phyloP scores from a whole-genome alignment of 2,888 invertebrate genomes.

The Mechanitis messenoides region DNA sequence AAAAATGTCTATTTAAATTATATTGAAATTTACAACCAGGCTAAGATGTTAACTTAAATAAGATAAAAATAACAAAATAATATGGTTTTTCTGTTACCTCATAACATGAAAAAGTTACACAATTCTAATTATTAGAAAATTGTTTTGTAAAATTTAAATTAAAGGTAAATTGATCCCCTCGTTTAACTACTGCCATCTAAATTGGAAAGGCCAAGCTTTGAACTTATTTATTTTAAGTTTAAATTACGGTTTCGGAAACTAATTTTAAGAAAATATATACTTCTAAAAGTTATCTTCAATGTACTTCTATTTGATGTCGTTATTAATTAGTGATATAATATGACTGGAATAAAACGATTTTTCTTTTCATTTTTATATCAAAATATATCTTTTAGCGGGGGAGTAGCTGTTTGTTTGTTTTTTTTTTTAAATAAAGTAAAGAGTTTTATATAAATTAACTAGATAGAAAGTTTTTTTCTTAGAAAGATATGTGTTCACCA shows the following conservation, averaged over 20 bases:
- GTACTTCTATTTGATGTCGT: not conserved
- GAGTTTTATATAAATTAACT: no score
- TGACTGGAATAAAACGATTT: not conserved
- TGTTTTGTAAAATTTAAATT: constrained; percentile 21
- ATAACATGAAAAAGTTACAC: not conserved
- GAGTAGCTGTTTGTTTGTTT: not conserved
- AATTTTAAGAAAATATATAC: not conserved
- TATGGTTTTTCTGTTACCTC: no score
- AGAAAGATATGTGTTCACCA: no score
- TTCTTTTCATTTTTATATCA: not conserved
- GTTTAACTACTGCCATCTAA: constrained; percentile 48
- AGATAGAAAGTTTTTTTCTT: no score
- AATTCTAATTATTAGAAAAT: constrained; percentile 1
- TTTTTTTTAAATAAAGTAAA: not conserved
- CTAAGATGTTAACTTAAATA: no score
- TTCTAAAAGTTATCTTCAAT: not conserved
- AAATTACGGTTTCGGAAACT: constrained; percentile 3
- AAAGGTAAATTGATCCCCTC: constrained; percentile 39
- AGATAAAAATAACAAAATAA: no score
- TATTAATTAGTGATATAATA: not conserved
- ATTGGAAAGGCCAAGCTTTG: constrained; percentile 33
- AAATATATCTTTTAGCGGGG: not conserved
- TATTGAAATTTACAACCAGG: no score
- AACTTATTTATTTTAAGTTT: constrained; percentile 4
- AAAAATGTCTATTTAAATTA: no score